Evolutionary conservation across 2,113 vertebrate species (phyloP), one percentile per base, ranked within the genome.

Genomic region (Sturnus vulgaris): DNA sequence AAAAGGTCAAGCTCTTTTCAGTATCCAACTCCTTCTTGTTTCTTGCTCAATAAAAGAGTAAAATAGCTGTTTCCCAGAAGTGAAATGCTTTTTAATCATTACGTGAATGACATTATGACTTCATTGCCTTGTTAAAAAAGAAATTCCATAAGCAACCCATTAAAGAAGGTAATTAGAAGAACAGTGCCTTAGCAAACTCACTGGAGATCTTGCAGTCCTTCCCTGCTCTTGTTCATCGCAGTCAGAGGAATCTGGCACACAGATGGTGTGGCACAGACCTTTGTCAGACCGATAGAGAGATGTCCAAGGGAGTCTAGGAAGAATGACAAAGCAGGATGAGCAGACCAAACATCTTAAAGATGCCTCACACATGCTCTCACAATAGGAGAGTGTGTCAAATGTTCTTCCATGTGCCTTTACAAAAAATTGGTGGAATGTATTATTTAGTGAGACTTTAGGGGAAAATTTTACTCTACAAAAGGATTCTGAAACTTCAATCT

Each of bases 31-130:
- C 70, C 30, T 75, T 27, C 22, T 79, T 85, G 60, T 64, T 73
- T 77, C 76, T 94, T 95, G 63, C 61, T 37, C 40, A 90, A 83
- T 57, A 59, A 66, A 88, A 69, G 28, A 55, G 18, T 53, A 76
- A 88, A 70, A 63, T 49, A 53, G 12, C 47, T 66, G 8, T 90
- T 97, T 97, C 89, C 93, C 81, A 91, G 79, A 97, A 96, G 33
- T 50, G 52, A 88, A 69, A 42, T 46, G 20, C 71, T 82, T 46
- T 86, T 91, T 71, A 66, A 86, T 88, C 35, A 12, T 86, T 76
- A 52, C 11, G 14, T 72, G 79, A 88, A 47, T 1, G 2, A 56
- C 44, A 25, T 68, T 83, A 82, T 56, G 50, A 94, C 82, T 92
- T 72, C 57, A 81, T 13, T 69, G 46, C 19, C 8, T 94, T 85